Conservation (phyloP, 2,797 vertebrate species). For the Salarias fasciatus region DNA sequence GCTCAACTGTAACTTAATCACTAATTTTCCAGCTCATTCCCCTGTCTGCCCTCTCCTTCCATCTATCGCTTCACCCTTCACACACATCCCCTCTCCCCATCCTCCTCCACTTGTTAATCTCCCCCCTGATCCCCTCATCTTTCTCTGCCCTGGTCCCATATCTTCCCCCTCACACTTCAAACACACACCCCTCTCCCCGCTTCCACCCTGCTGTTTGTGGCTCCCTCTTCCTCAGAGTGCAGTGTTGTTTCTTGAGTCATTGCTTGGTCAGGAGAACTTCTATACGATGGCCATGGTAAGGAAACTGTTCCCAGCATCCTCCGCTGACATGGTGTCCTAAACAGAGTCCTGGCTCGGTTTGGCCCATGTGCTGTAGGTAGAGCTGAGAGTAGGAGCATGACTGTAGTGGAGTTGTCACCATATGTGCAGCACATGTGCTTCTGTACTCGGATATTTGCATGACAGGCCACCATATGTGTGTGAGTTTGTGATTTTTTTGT, state of each 20-base stretch:
- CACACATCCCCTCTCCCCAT: slow-evolving; percentile 42
- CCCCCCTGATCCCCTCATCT: slow-evolving; percentile 56
- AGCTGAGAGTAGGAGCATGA: slow-evolving; percentile 30
- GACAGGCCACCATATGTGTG: slow-evolving; percentile 8
- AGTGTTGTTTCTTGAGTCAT: slow-evolving; percentile 80
- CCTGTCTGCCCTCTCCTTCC: slow-evolving; percentile 35
- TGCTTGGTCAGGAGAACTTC: slow-evolving; percentile 82
- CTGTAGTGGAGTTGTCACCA: slow-evolving; percentile 7
- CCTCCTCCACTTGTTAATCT: slow-evolving; percentile 67
- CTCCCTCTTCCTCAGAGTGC: slow-evolving; percentile 74
- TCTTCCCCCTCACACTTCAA: slow-evolving; percentile 27
- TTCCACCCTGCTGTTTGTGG: slow-evolving; percentile 43
- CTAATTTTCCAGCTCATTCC: background rate
- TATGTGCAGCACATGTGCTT: slow-evolving; percentile 8
- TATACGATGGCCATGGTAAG: slow-evolving; percentile 82
- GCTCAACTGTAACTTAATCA: slow-evolving; percentile 37
- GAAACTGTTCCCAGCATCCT: slow-evolving; percentile 45
- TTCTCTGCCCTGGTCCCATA: slow-evolving; percentile 59
- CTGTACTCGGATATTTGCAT: slow-evolving; percentile 36
- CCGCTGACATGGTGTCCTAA: slow-evolving; percentile 25
- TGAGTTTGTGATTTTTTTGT: slow-evolving; percentile 8
- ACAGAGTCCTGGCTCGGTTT: slow-evolving; percentile 40
- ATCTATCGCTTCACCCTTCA: slow-evolving; percentile 39
- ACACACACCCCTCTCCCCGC: slow-evolving; percentile 31
- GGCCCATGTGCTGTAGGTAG: slow-evolving; percentile 23